A percentile compares a stretch with the other conserved stretches of the same genome.
Conservation (phyloP, 2,113 vertebrate genomes). For the Oryzias curvinotus region DNA sequence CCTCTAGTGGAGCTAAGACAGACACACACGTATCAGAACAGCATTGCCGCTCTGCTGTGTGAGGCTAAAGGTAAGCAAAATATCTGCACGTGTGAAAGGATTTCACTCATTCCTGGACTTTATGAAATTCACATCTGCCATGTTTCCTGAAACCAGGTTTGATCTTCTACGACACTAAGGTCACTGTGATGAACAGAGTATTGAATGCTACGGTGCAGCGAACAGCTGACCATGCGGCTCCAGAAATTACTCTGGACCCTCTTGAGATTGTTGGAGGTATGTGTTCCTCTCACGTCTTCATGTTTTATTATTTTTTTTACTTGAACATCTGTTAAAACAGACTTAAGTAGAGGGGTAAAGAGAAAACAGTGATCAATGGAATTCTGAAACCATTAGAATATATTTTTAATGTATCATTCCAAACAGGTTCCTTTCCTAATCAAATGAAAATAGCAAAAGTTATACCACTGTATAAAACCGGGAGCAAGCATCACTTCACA, state of each 20-base stretch:
- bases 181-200: slow-evolving; percentile 94
- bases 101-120: background rate
- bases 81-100: background rate
- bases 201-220: slow-evolving; percentile 94
- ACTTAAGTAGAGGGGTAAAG: too few species aligned
- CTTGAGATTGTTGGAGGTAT: slow-evolving; percentile 94
- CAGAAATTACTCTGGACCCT: slow-evolving; percentile 95
- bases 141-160: slow-evolving; percentile 76
- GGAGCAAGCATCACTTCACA: too few species aligned
- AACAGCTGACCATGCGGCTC: slow-evolving; percentile 94
- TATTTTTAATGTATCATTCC: too few species aligned
- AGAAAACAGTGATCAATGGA: too few species aligned
- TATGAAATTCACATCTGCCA: background rate
- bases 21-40: slow-evolving; percentile 84
- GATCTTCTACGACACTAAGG: slow-evolving; percentile 96
- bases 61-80: slow-evolving; percentile 89
- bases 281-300: background rate
- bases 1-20: slow-evolving; percentile 93
- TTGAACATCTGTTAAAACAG: background rate
- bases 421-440: too few species aligned
- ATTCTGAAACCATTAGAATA: too few species aligned
- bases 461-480: too few species aligned
- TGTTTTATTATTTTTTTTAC: background rate
- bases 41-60: slow-evolving; percentile 87
- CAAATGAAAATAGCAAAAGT: too few species aligned